Base-by-base conservation (phyloP, 1,140 invertebrate species). In the Goniozus legneri region DNA sequence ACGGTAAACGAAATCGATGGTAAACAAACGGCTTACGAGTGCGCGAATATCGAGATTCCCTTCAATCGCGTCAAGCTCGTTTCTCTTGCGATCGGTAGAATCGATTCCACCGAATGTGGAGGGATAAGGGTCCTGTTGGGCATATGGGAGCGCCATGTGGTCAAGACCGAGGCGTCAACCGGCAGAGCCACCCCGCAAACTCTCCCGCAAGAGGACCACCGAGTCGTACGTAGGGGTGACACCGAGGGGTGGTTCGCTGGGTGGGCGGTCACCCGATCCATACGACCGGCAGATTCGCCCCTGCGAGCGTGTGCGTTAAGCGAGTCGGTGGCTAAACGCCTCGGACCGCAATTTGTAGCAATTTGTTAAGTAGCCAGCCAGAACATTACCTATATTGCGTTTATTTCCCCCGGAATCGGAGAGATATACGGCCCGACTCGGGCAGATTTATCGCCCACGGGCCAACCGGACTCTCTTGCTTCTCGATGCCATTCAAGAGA, bases 351-450 rank as follows among this genome's bases (percentile, higher is more conserved):
- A 76, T 75, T 75, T 74, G 73, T 75, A 75, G 71, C 72, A 76
- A 76, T 76, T 76, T 76, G 73, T 76, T 76, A 76, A 76, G 72
- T 76, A 76, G 70, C 71, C 60, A 58, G 64, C 64, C 65, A 63
- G 66, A 76, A 73, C 73, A 75, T 76, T 74, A 75, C 67, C 69
- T 74, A 69, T 74, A 75, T 75, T 74, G 64, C 66, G 54, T 59
- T 58, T 62, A 43, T 55, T 47, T 53, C 60, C 47, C 52, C 50
- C 44, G 47, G 37, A 40, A 52, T 47, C 62, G 49, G 46, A 62
- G n/a, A 71, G 62, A 71, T 70, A 70, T 68, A 73, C 60, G 60
- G 55, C 46, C 50, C 43, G 38, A 37, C 19, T 44, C 46, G 60
- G 46, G 47, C 62, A 68, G 72, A 75, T 75, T 75, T 75, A 75